phyloP scores from a whole-genome alignment of 2,113 vertebrate species.

The Scopus umbretta region DNA sequence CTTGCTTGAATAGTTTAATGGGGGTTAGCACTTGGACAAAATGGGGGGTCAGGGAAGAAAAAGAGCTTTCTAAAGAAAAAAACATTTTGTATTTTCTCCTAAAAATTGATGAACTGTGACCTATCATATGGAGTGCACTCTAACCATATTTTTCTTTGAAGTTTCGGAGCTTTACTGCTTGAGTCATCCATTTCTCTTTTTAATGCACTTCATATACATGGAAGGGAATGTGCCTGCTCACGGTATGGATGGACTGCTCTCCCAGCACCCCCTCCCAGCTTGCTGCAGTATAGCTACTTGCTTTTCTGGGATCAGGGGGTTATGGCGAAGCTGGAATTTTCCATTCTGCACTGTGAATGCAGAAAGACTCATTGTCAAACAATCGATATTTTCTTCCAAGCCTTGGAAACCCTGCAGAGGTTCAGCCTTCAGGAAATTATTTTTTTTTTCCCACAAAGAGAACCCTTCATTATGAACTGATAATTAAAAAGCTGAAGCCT shows the following conservation, averaged over 20 bases:
- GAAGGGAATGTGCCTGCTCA: neutral
- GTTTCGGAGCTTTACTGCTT: neutral
- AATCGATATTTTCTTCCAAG: conserved; percentile 39
- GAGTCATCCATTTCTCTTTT: neutral
- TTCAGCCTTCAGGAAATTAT: conserved; percentile 63
- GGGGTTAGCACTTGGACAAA: neutral
- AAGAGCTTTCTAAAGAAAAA: neutral
- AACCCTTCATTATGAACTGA: conserved; percentile 56
- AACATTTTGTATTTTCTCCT: neutral
- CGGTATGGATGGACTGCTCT: neutral
- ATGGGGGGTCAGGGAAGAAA: neutral
- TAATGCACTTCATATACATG: neutral
- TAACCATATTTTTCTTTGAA: neutral
- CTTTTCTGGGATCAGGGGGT: neutral
- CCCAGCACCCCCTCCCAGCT: neutral
- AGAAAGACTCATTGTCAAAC: conserved; percentile 18
- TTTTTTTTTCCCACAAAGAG: conserved; percentile 35
- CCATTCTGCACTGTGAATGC: conserved; percentile 21
- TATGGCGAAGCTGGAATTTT: conserved; percentile 58
- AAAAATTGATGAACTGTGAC: neutral
- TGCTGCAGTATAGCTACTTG: neutral
- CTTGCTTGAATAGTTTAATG: neutral
- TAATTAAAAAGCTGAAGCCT: conserved; percentile 64
- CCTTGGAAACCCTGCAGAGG: conserved; percentile 56
- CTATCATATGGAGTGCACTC: neutral